These are phyloP conservation scores for Rhagoletis zephyria DNA, from an alignment of 1,140 invertebrate species.

Conservation along the genomic window DNA sequence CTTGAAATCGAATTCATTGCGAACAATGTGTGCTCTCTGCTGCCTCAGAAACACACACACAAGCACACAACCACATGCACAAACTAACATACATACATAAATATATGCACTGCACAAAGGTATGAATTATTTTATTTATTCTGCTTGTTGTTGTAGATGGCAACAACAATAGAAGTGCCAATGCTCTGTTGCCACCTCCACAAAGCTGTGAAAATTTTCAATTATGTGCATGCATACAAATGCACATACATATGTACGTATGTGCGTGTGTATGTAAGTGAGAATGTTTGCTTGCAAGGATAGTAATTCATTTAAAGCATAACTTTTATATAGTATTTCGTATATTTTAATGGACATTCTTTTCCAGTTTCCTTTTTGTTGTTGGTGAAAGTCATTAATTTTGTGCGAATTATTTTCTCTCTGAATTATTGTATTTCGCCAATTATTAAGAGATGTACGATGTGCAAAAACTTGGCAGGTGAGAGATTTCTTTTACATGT, in stretches of 20 bases:
- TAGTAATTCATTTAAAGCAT: neutral
- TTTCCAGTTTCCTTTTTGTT: no score
- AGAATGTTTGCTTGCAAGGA: neutral
- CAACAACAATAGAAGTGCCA: neutral
- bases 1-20: constrained; percentile 45
- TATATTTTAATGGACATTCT: neutral
- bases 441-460: neutral
- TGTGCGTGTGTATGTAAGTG: neutral
- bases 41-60: neutral
- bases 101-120: neutral
- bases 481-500: no score
- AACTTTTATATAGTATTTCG: neutral
- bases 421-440: neutral
- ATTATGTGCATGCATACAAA: neutral
- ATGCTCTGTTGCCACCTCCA: neutral
- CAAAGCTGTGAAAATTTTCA: neutral
- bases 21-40: neutral
- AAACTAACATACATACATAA: neutral
- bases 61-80: neutral
- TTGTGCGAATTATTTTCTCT: neutral
- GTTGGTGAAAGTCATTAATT: no score
- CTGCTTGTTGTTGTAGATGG: neutral
- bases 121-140: constrained; percentile 32
- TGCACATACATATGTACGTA: neutral
- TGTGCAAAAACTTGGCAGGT: no score